phyloP scores from a whole-genome alignment of 2,888 invertebrate genomes.

The Leptopilina myrica region DNA sequence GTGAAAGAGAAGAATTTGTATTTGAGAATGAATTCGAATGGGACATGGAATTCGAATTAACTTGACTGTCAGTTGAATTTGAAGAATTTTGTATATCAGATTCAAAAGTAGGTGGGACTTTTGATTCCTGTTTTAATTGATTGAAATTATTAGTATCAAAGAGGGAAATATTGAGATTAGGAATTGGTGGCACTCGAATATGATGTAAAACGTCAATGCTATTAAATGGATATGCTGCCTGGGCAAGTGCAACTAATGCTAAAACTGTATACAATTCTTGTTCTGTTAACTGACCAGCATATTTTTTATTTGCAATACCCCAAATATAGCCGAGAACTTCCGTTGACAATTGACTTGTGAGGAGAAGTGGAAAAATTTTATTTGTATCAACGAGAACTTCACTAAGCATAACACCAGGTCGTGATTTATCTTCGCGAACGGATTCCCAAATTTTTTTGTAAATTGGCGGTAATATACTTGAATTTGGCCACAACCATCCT shows the following conservation, averaged over 20 bases:
- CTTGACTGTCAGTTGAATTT: background rate
- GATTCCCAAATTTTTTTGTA: constrained; percentile 77
- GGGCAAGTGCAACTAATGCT: constrained; percentile 77
- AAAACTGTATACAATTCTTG: constrained; percentile 77
- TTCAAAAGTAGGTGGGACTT: background rate
- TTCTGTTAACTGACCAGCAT: constrained; percentile 77
- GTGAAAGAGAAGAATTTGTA: background rate
- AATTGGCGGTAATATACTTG: constrained; percentile 73
- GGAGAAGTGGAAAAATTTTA: constrained; percentile 75
- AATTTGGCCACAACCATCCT: constrained; percentile 75
- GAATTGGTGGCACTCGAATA: constrained; percentile 71
- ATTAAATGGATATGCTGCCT: constrained; percentile 73
- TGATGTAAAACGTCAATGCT: constrained; percentile 71
- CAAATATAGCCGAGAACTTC: constrained; percentile 78
- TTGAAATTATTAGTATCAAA: constrained; percentile 36
- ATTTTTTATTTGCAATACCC: constrained; percentile 77
- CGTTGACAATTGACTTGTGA: constrained; percentile 77
- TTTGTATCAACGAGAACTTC: constrained; percentile 74
- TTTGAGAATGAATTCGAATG: background rate
- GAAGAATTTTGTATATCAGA: background rate
- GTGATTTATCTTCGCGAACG: constrained; percentile 71
- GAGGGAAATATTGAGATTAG: constrained; percentile 70
- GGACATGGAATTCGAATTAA: background rate
- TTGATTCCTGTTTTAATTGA: background rate
- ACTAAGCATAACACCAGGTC: constrained; percentile 59